Percentiles rank a stretch among this genome's conserved stretches.
Conservation (phyloP, 2,888 invertebrate species). For the Ectemnius cavifrons region DNA sequence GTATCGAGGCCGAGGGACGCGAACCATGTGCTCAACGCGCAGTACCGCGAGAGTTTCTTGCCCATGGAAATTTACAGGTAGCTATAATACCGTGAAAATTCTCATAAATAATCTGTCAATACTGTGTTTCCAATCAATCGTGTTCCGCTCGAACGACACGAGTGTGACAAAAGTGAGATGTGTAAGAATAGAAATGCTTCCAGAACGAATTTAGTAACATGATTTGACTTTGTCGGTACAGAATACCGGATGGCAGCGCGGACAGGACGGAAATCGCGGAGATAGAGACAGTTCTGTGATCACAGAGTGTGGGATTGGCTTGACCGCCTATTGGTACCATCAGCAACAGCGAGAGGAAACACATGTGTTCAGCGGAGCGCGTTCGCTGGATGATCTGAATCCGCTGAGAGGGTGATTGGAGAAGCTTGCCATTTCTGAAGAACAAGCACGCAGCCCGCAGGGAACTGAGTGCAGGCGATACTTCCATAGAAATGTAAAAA, state of each 20-base stretch:
- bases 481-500: conserved; percentile 9
- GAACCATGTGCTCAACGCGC: conserved; percentile 78
- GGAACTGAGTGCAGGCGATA: not conserved
- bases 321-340: conserved; percentile 50
- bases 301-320: conserved; percentile 62
- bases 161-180: too few species aligned
- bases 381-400: conserved; percentile 10
- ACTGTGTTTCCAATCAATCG: too few species aligned
- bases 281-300: conserved; percentile 96
- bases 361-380: conserved; percentile 17
- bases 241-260: conserved; percentile 76
- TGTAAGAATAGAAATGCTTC: not conserved
- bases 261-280: conserved; percentile 89
- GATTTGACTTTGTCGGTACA: conserved; percentile 32
- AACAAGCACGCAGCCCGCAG: conserved; percentile 33
- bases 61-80: conserved; percentile 77
- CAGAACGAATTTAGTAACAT: conserved; percentile 8
- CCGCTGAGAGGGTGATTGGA: conserved; percentile 22
- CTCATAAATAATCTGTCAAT: too few species aligned
- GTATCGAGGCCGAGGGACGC: conserved; percentile 77
- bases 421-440: conserved; percentile 34
- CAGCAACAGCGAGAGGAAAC: conserved; percentile 36
- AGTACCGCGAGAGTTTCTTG: conserved; percentile 74
- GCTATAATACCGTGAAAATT: conserved; percentile 14
- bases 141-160: too few species aligned